phyloP scores from a whole-genome alignment of 2,113 vertebrate species.

The Scalopus aquaticus region DNA sequence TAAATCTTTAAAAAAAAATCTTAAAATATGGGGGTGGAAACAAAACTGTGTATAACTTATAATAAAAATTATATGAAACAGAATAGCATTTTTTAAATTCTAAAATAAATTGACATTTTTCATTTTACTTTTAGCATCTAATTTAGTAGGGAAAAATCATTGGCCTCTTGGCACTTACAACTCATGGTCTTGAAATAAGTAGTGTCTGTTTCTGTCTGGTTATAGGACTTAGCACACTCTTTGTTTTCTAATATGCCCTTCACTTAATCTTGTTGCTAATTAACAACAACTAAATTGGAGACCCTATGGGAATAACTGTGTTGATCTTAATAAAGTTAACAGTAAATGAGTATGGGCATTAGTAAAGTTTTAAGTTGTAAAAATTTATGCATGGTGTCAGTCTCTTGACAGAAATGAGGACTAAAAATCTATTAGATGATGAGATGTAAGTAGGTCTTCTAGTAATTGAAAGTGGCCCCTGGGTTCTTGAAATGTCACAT shows the following conservation, averaged over 20 bases:
- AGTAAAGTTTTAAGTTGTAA: constrained; percentile 23
- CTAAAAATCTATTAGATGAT: not conserved
- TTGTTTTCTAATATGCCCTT: not conserved
- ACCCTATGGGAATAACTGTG: not conserved
- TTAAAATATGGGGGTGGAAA: no score
- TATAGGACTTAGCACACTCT: not conserved
- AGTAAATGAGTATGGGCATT: constrained; percentile 14
- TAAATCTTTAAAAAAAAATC: not conserved
- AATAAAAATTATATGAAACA: not conserved
- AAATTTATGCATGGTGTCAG: not conserved
- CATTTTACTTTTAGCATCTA: not conserved
- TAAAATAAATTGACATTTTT: not conserved
- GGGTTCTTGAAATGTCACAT: constrained; percentile 12
- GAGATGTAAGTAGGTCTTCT: not conserved
- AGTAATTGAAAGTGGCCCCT: constrained; percentile 34
- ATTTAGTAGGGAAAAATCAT: not conserved
- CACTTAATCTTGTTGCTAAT: constrained; percentile 57
- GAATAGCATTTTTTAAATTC: not conserved
- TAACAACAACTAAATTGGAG: constrained; percentile 34
- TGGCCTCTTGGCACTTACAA: not conserved
- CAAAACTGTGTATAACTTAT: not conserved
- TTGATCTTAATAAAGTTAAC: constrained; percentile 40
- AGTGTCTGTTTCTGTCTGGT: not conserved
- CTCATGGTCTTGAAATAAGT: not conserved
- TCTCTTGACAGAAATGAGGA: constrained; percentile 46